Evolutionary conservation across 2,113 vertebrate species (phyloP), one percentile per base, ranked within the genome.

Genomic region (Vicugna pacos): DNA sequence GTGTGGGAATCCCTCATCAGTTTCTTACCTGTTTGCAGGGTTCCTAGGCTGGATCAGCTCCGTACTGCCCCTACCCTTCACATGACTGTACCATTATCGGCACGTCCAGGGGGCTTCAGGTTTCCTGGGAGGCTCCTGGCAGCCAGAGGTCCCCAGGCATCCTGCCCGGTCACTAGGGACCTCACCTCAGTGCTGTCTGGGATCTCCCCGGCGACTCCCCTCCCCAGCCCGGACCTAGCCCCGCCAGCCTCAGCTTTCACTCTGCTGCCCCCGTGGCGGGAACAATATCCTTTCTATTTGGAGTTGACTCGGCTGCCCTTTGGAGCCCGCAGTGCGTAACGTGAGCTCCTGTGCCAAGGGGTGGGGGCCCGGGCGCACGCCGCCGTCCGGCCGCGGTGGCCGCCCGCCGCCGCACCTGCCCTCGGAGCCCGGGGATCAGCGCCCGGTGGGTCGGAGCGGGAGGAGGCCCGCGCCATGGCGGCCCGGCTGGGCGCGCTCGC

Each of bases 401-500:
- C 0, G 14, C 15, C 20, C 3, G 11, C 38, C 6, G 22, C 62
- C 6, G 13, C 91, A 19, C 20, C 70, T 16, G 17, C 16, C 6
- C 13, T 24, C 42, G 0, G 4, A 70, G 67, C n/a, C 42, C 20
- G 13, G 42, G 65, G 79, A 24, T 58, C 12, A 2, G 22, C 19
- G 30, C 17, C 56, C 24, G 28, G 64, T 26, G 4, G 38, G 38
- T 38, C 38, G 38, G 38, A 38, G 38, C 38, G 72, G 72, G 46
- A 38, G 42, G 52, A n/a, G 30, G 38, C 46, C 20, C 0, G 11
- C 48, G 30, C 94, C 95, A 98, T 98, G 98, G 97, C 98, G 1
- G 72, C 80, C 80, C 96, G 89, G 46, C 98, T 98, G 42, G 76
- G 81, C n/a, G 95, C 93, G 2, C 97, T 98, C 58, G 89, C 98